Percentiles rank a stretch among this genome's conserved stretches.
Evolutionary conservation across 35 echinoderm and acorn worm species (phyloP).

Genomic region (Acanthaster planci): DNA sequence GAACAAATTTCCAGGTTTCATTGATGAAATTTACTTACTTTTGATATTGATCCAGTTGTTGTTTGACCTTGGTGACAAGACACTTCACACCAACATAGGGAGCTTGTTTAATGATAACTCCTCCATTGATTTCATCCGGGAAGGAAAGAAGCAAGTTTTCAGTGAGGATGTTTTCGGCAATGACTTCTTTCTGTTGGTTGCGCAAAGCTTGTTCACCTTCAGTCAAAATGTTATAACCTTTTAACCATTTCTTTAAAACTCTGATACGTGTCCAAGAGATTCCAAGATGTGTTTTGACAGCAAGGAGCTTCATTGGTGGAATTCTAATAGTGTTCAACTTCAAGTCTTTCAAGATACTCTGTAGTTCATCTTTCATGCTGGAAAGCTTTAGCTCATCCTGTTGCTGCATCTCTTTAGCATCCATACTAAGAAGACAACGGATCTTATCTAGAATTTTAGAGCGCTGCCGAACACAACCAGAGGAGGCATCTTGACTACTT

Average conservation of each 20-base stretch:
- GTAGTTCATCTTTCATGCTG: neutral
- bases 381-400: slow-evolving; percentile 5
- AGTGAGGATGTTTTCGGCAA: neutral
- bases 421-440: neutral
- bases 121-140: slow-evolving; percentile 11
- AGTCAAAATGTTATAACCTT: neutral
- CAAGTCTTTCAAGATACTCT: neutral
- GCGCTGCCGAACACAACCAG: neutral
- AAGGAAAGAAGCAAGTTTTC: neutral
- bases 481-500: neutral
- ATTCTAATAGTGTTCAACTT: slow-evolving; percentile 4
- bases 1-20: too few species aligned
- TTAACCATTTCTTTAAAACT: neutral
- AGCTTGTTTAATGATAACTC: neutral
- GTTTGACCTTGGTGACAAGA: neutral
- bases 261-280: slow-evolving; percentile 21
- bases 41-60: slow-evolving; percentile 13
- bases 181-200: neutral
- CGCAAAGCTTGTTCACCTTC: neutral
- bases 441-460: neutral
- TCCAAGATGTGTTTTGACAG: neutral
- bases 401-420: neutral
- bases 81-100: slow-evolving; percentile 3
- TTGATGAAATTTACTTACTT: slow-evolving; percentile 15
- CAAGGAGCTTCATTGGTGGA: neutral